These are phyloP conservation scores for Azemiops feae DNA, from an alignment of 2,113 vertebrate genomes.

Conservation along the genomic window DNA sequence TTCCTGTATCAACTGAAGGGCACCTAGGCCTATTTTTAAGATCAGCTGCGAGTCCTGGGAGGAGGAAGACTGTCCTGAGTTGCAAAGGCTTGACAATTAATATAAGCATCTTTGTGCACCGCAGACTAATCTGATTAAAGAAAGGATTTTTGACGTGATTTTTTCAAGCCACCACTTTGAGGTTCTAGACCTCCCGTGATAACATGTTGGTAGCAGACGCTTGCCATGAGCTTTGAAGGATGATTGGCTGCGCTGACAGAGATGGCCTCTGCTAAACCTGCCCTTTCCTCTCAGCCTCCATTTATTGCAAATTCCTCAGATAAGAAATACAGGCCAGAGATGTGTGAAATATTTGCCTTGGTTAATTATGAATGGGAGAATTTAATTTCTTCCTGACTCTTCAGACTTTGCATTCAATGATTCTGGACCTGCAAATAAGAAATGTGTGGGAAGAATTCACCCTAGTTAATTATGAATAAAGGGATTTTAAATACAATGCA, in stretches of 20 bases:
- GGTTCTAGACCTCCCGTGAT: not conserved
- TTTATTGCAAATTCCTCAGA: slow-evolving; percentile 20
- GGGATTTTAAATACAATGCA: not conserved
- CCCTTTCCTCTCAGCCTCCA: not conserved
- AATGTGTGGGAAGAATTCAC: not conserved
- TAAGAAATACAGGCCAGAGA: slow-evolving; percentile 4
- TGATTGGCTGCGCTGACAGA: not conserved
- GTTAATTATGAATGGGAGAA: not conserved
- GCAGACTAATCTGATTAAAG: not conserved
- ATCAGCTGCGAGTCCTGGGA: not conserved
- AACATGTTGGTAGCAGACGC: not conserved
- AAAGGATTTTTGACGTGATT: not conserved
- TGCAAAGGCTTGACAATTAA: not conserved
- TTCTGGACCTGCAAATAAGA: slow-evolving; percentile 17
- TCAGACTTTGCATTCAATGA: slow-evolving; percentile 11
- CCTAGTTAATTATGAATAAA: not conserved
- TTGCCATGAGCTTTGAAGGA: not conserved
- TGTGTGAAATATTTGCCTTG: not conserved
- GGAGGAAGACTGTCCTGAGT: not conserved
- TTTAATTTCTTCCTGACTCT: slow-evolving; percentile 16
- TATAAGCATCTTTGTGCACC: not conserved
- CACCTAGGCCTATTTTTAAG: too few relatives aligned
- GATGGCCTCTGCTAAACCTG: not conserved
- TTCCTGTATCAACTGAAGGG: not conserved
- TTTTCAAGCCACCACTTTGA: not conserved